Evolutionary conservation across 2,797 vertebrate genomes (phyloP), one percentile per base, ranked within the genome.

Genomic region (Myoxocephalus aenaeus): DNA sequence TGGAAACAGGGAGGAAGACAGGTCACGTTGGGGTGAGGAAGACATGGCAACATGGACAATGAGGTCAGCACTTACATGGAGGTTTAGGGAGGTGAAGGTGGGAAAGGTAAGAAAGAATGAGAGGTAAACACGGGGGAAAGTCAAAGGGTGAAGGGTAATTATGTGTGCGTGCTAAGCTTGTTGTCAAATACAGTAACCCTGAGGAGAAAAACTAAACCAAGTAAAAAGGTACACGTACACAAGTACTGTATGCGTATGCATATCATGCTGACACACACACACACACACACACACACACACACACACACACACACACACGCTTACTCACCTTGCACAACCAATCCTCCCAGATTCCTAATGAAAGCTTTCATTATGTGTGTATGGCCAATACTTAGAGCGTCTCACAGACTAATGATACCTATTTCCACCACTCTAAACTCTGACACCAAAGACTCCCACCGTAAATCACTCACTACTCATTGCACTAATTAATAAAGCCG

Each of bases 321-420:
- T 67, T 54, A 38, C 73, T 61, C 75, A 83, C 80, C 87, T 80
- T 54, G 42, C 73, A 59, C 77, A 75, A 54, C 73, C 51, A 50
- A 74, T 79, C 86, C 75, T 69, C 79, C 65, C 77, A 70, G 79
- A 75, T 86, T 77, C 86, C 79, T 87, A 92, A 94, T 92, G 90
- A 94, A 94, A 93, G 93, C 87, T 74, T 87, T 90, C 90, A 91
- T 94, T 92, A 93, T 92, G 90, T 65, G 62, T 82, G 68, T 82
- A 79, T 14, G 87, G 89, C 87, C 90, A 88, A 91, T 81, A 91
- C 92, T 94, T 93, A 92, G 89, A 90, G 89, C 27, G 80, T 90
- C 86, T 87, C 82, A 27, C 86, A 91, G 82, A 86, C 92, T 94
- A 93, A 94, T 94, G 92, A 94, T 88, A 94, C 90, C 90, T 86